Evolutionary conservation across 1,140 invertebrate genomes (phyloP).

Genomic region (Catajapyx aquilonaris): DNA sequence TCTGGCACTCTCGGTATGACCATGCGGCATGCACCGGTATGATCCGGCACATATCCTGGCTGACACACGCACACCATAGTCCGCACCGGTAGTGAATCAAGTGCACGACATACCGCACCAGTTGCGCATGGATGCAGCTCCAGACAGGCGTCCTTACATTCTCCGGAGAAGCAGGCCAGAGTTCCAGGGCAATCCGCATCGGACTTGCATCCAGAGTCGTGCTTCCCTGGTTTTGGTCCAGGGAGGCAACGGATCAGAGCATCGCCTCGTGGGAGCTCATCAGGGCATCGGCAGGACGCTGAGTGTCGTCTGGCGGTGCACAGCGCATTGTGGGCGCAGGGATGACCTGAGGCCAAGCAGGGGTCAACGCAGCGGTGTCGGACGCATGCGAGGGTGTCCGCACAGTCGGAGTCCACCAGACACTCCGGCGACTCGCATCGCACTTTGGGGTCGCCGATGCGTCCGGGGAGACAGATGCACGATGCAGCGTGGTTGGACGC

Average conservation of each 20-base stretch:
- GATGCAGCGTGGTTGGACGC: slow-evolving; percentile 38
- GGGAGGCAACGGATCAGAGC: slow-evolving; percentile 16
- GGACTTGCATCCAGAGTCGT: slow-evolving; percentile 39
- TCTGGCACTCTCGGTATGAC: slow-evolving; percentile 39
- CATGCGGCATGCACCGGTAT: slow-evolving; percentile 47
- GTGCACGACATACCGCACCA: slow-evolving; percentile 48
- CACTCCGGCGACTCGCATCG: slow-evolving; percentile 35
- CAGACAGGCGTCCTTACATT: slow-evolving; percentile 55
- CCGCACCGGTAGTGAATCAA: slow-evolving; percentile 56
- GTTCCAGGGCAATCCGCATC: slow-evolving; percentile 59
- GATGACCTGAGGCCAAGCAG: slow-evolving; percentile 16
- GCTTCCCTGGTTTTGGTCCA: not conserved
- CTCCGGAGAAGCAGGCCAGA: slow-evolving; percentile 53
- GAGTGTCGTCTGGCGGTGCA: slow-evolving; percentile 14
- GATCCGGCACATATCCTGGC: slow-evolving; percentile 54
- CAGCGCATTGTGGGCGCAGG: slow-evolving; percentile 15
- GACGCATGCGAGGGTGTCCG: not conserved
- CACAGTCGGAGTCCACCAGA: slow-evolving; percentile 33
- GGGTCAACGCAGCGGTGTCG: slow-evolving; percentile 15
- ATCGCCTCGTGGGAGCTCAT: slow-evolving; percentile 16
- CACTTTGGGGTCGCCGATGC: slow-evolving; percentile 46
- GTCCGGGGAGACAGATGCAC: slow-evolving; percentile 38
- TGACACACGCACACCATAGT: slow-evolving; percentile 70
- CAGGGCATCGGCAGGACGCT: slow-evolving; percentile 13
- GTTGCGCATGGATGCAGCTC: slow-evolving; percentile 46